Conservation (phyloP, 2,888 invertebrate genomes). For the Dicranocentrus wangi region DNA sequence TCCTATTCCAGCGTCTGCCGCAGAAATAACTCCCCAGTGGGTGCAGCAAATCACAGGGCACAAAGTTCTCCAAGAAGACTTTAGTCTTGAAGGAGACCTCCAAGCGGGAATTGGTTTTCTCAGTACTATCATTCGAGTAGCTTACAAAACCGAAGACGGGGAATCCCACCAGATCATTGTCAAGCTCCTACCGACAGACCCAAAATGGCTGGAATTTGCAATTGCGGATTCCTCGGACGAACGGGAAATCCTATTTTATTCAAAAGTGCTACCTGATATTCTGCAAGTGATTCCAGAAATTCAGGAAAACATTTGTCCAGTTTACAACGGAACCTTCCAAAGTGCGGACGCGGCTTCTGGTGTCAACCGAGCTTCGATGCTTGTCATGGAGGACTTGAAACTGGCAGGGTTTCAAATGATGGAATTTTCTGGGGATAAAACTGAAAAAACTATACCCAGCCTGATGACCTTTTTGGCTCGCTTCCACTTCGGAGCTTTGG, state of each 20-base stretch:
- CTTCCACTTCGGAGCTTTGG: slow-evolving; percentile 61
- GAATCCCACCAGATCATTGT: slow-evolving; percentile 55
- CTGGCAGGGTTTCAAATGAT: slow-evolving; percentile 62
- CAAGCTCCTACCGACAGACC: slow-evolving; percentile 62
- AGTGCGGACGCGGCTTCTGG: slow-evolving; percentile 3
- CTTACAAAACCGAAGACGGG: slow-evolving; percentile 42
- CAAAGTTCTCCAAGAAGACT: slow-evolving; percentile 28
- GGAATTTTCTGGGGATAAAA: slow-evolving; percentile 45
- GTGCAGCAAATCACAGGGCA: slow-evolving; percentile 48
- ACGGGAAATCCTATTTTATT: slow-evolving; percentile 65
- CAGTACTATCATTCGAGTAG: slow-evolving; percentile 64
- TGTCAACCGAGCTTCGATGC: slow-evolving; percentile 48
- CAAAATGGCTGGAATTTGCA: slow-evolving; percentile 38
- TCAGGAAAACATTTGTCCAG: slow-evolving; percentile 50
- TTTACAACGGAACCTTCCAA: slow-evolving; percentile 38
- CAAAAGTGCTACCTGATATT: slow-evolving; percentile 40
- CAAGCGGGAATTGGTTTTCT: slow-evolving; percentile 69
- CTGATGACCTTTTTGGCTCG: slow-evolving; percentile 65
- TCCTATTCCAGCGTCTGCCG: not conserved
- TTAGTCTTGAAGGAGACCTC: slow-evolving; percentile 55
- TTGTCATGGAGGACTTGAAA: slow-evolving; percentile 67
- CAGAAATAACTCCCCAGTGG: slow-evolving; percentile 66
- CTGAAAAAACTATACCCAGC: slow-evolving; percentile 28
- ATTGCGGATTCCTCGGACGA: slow-evolving; percentile 56
- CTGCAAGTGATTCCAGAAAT: slow-evolving; percentile 56